A percentile compares a stretch with the other conserved stretches of the same genome.
Evolutionary conservation across 2,113 vertebrate species (phyloP).

Genomic region (Antennarius striatus): DNA sequence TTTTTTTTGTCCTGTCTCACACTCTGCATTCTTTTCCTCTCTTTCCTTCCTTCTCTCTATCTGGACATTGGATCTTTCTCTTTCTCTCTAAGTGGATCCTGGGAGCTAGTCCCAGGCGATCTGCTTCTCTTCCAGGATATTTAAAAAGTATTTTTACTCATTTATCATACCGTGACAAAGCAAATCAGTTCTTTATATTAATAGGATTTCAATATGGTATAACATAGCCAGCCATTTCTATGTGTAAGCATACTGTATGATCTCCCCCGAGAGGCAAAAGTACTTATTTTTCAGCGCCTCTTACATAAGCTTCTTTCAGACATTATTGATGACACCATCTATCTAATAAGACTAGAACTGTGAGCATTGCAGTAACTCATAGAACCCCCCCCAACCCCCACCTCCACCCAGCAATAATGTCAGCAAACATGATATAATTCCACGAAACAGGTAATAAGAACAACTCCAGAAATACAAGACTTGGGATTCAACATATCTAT

Average conservation of each 20-base stretch:
- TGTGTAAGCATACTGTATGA: conserved; percentile 47
- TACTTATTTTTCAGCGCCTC: conserved; percentile 31
- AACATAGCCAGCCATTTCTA: conserved; percentile 44
- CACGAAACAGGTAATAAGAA: no score
- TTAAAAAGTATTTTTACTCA: conserved; percentile 61
- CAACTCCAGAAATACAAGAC: no score
- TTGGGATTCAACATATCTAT: no score
- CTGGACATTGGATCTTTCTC: conserved; percentile 58
- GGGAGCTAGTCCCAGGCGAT: conserved; percentile 62
- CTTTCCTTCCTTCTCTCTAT: conserved; percentile 11
- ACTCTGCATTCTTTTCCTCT: conserved; percentile 33
- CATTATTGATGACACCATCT: neutral
- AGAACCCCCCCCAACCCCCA: no score
- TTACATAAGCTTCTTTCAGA: conserved; percentile 7
- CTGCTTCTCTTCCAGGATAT: conserved; percentile 49
- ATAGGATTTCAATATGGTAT: conserved; percentile 59
- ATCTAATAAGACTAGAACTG: neutral
- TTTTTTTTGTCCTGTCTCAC: conserved; percentile 15
- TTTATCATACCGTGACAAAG: conserved; percentile 61
- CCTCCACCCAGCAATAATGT: no score
- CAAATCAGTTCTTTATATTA: conserved; percentile 61
- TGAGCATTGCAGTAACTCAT: no score
- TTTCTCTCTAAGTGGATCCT: conserved; percentile 71
- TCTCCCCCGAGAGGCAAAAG: conserved; percentile 15
- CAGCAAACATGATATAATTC: no score